Conservation (phyloP, 1,140 invertebrate genomes). For the Solenopsis fugax region DNA sequence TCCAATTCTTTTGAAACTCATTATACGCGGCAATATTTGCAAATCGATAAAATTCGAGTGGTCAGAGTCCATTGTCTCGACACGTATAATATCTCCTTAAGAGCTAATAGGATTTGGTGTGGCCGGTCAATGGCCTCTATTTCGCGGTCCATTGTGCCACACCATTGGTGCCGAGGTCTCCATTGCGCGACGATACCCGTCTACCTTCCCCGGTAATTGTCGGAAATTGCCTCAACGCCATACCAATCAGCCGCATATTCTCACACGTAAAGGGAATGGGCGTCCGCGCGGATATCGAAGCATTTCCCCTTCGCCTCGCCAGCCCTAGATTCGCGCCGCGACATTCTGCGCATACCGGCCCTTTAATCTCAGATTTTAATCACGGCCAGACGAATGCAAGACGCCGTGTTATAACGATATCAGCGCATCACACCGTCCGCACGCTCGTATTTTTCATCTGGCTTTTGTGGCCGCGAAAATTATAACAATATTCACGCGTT, state of each 20-base stretch:
- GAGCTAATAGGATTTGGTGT: conserved; percentile 20
- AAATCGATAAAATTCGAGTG: conserved; percentile 28
- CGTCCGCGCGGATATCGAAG: conserved; percentile 61
- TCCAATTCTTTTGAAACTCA: background rate
- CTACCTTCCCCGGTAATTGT: conserved; percentile 78
- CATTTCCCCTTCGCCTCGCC: conserved; percentile 4
- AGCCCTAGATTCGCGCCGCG: background rate
- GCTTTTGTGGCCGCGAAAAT: background rate
- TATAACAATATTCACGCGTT: background rate
- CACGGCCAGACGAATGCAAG: conserved; percentile 15
- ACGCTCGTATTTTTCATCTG: background rate
- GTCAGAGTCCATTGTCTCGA: conserved; percentile 41
- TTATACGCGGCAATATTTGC: background rate
- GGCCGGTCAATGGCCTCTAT: conserved; percentile 63
- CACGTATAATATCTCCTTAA: background rate
- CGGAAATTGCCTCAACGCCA: conserved; percentile 81
- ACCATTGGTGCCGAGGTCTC: conserved; percentile 4
- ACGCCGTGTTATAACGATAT: background rate
- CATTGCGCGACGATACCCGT: conserved; percentile 57
- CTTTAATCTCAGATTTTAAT: conserved; percentile 75
- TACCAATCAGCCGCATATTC: conserved; percentile 81
- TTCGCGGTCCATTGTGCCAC: conserved; percentile 76
- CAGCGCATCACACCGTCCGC: conserved; percentile 4
- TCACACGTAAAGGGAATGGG: conserved; percentile 41
- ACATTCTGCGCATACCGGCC: background rate